Evolutionary conservation across 2,113 vertebrate species (phyloP), one percentile per base, ranked within the genome.

Genomic region (Meriones unguiculatus): DNA sequence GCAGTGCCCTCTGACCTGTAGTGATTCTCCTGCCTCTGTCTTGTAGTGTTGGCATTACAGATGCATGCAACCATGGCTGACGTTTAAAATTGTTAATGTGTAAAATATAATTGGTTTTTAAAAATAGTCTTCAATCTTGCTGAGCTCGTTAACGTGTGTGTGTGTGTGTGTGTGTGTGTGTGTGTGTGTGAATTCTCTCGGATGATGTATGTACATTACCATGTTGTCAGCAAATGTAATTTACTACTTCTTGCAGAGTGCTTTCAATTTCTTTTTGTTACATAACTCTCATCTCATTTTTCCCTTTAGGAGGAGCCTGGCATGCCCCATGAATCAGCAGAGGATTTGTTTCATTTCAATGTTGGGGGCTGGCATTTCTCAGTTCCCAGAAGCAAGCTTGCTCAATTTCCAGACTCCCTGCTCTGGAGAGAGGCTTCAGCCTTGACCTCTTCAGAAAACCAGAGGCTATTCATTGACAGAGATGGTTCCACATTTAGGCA

Each of bases 401-500:
- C 97, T 94, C 96, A 96, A 46, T 98, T 98, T 85, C 98, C 98
- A 18, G 98, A 98, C 57, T 98, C 98, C 1, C 67, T 98, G 20
- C 32, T 98, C 17, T 98, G 98, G 98, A 98, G 98, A 97, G 97
- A 97, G 95, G 98, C 97, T 76, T 98, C 96, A 94, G 76, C 87
- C 69, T 57, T 97, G 89, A 89, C 93, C 67, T 87, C 77, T 75
- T 96, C 96, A 85, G 98, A 98, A 30, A 97, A 85, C 75, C 95
- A 92, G n/a, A 94, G 97, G 73, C 90, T 98, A 7, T 98, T 98
- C 92, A 96, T 98, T 1, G 98, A 98, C 88, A 94, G 97, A 84
- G 98, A 98, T 17, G 98, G 98, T 50, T 98, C 97, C 96, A 91
- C 98, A 11, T 99, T 99, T 96, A 98, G 98, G 12, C 97, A 98